Percentiles rank a stretch among this genome's conserved stretches.
phyloP scores from a whole-genome alignment of 2,888 invertebrate genomes.

The Ichneumoninae sp. region DNA sequence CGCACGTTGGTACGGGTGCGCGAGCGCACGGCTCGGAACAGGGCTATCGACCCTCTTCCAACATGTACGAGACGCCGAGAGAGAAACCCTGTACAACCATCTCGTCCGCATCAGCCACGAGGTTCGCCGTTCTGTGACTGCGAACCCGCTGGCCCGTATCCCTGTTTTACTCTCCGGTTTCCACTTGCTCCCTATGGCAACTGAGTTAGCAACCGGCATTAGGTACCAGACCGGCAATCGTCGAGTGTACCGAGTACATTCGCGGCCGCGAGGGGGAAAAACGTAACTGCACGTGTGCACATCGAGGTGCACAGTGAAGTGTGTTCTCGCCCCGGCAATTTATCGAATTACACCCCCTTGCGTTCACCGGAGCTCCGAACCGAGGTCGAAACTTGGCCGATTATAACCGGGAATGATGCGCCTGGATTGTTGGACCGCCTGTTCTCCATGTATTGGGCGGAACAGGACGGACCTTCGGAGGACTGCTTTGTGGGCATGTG shows the following conservation, averaged over 20 bases:
- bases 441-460: neutral
- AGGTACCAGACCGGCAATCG: slow-evolving; percentile 6
- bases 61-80: slow-evolving; percentile 58
- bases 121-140: slow-evolving; percentile 37
- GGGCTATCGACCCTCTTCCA: slow-evolving; percentile 81
- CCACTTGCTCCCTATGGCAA: neutral
- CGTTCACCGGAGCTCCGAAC: slow-evolving; percentile 11
- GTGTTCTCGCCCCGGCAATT: slow-evolving; percentile 29
- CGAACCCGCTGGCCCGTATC: slow-evolving; percentile 30
- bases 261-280: slow-evolving; percentile 7
- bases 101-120: slow-evolving; percentile 21
- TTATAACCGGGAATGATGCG: slow-evolving; percentile 44
- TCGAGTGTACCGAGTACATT: slow-evolving; percentile 14
- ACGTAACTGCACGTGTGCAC: neutral
- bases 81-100: slow-evolving; percentile 37
- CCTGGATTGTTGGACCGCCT: slow-evolving; percentile 8
- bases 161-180: slow-evolving; percentile 21
- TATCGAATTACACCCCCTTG: slow-evolving; percentile 37
- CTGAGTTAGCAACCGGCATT: neutral
- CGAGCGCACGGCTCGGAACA: slow-evolving; percentile 77
- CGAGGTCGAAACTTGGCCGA: slow-evolving; percentile 39
- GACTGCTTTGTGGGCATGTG: neutral
- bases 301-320: neutral
- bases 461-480: neutral
- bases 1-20: slow-evolving; percentile 69